A percentile compares a stretch with the other conserved stretches of the same genome.
These are phyloP conservation scores for Centropyge bicolor DNA, from an alignment of 2,797 vertebrate genomes.

Conservation along the genomic window DNA sequence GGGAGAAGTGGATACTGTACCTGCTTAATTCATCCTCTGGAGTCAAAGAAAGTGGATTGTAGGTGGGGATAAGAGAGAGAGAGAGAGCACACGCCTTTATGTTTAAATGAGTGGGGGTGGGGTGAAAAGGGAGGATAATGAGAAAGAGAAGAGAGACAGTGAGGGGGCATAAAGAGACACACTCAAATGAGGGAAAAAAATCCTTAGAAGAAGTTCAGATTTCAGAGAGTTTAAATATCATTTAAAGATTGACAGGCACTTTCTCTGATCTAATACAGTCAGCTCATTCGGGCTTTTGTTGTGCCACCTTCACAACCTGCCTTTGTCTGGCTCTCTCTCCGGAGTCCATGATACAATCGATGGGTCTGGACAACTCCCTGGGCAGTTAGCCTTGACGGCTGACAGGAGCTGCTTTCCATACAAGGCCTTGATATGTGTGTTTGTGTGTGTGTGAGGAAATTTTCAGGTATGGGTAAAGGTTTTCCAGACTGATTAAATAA, in stretches of 20 bases:
- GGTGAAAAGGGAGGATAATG: not conserved
- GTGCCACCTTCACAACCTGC: constrained; percentile 50
- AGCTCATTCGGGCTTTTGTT: constrained; percentile 65
- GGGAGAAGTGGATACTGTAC: constrained; percentile 2
- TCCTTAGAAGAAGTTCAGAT: constrained; percentile 9
- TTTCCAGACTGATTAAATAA: constrained; percentile 40
- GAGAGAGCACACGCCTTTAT: not conserved
- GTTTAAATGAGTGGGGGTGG: not conserved
- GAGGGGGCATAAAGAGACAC: constrained; percentile 5
- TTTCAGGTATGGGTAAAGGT: constrained; percentile 43
- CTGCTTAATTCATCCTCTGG: constrained; percentile 28
- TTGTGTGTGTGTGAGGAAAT: constrained; percentile 19
- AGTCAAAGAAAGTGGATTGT: not conserved
- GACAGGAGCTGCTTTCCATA: constrained; percentile 55
- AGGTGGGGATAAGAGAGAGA: not conserved
- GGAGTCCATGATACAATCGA: constrained; percentile 53
- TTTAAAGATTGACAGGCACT: constrained; percentile 56
- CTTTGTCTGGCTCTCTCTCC: constrained; percentile 53
- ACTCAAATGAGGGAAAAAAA: constrained; percentile 22
- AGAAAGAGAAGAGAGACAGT: not conserved
- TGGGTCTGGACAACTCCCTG: constrained; percentile 54
- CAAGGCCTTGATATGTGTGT: constrained; percentile 27
- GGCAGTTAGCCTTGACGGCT: constrained; percentile 62
- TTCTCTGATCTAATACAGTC: constrained; percentile 33
- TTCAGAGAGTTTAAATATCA: constrained; percentile 37